A percentile compares a stretch with the other conserved stretches of the same genome.
Evolutionary conservation across 2,888 invertebrate genomes (phyloP).

Genomic region (Athalia rosae): DNA sequence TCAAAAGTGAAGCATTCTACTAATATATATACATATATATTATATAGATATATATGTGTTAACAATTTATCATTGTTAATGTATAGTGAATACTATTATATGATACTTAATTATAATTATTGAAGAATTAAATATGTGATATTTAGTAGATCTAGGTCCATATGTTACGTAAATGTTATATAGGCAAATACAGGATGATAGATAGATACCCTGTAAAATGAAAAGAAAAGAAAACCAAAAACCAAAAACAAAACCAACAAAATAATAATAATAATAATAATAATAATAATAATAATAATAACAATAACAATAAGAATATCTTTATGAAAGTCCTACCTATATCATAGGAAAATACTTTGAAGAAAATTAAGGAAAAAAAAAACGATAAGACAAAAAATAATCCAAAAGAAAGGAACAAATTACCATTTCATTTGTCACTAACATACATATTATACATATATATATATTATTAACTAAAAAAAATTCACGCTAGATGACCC

Average conservation of each 20-base stretch:
- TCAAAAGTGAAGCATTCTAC: constrained; percentile 59
- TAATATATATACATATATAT: neutral
- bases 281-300: neutral
- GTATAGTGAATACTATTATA: neutral
- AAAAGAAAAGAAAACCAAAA: constrained; percentile 46
- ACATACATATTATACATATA: constrained; percentile 48
- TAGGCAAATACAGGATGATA: constrained; percentile 52
- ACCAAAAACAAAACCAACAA: constrained; percentile 16
- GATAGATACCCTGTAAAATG: constrained; percentile 45
- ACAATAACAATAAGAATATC: neutral
- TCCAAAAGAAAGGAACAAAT: neutral
- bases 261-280: constrained; percentile 2
- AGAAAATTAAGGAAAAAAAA: constrained; percentile 38
- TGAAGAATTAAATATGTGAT: constrained; percentile 64
- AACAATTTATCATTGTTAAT: constrained; percentile 65
- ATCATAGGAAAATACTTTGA: constrained; percentile 48
- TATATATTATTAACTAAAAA: constrained; percentile 52
- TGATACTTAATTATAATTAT: neutral
- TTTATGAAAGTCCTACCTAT: constrained; percentile 41
- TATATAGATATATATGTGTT: constrained; percentile 50
- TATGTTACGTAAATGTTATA: constrained; percentile 58
- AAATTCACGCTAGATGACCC: constrained; percentile 58
- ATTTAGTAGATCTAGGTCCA: constrained; percentile 64
- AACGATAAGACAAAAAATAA: neutral
- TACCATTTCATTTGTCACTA: neutral